Evolutionary conservation across 2,888 invertebrate species (phyloP).

Genomic region (Lordiphosa fenestrarum): DNA sequence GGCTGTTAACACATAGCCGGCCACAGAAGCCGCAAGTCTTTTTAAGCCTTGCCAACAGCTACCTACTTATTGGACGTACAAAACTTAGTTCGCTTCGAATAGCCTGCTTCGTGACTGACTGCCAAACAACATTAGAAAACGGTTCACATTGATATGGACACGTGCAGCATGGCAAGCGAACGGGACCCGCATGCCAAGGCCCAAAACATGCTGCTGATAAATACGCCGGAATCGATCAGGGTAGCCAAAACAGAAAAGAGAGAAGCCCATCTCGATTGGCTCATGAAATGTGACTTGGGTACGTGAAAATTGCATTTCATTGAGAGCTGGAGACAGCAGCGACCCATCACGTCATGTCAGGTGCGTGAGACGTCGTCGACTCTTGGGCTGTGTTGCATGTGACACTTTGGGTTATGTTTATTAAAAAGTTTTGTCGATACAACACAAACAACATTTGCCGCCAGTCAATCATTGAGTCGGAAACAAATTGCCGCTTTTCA

Average conservation of each 20-base stretch:
- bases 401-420: constrained; percentile 70
- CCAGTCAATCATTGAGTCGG: not conserved
- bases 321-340: constrained; percentile 21
- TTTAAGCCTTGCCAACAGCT: constrained; percentile 4
- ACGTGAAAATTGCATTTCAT: constrained; percentile 73
- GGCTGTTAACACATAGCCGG: constrained; percentile 5
- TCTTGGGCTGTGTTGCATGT: constrained; percentile 52
- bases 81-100: not conserved
- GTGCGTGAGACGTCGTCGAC: constrained; percentile 34
- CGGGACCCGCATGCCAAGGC: constrained; percentile 33
- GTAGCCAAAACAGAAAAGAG: constrained; percentile 36
- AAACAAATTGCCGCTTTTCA: constrained; percentile 2
- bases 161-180: constrained; percentile 28
- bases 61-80: not conserved
- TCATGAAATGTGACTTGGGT: constrained; percentile 47
- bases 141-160: constrained; percentile 25
- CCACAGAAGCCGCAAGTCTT: constrained; percentile 9
- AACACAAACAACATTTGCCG: constrained; percentile 12
- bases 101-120: constrained; percentile 7
- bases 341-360: constrained; percentile 5
- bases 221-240: constrained; percentile 59
- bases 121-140: constrained; percentile 7
- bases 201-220: constrained; percentile 18
- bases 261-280: constrained; percentile 22
- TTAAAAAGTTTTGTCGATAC: constrained; percentile 43